These are phyloP conservation scores for Myopa testacea DNA, from an alignment of 2,888 invertebrate genomes.

Conservation along the genomic window DNA sequence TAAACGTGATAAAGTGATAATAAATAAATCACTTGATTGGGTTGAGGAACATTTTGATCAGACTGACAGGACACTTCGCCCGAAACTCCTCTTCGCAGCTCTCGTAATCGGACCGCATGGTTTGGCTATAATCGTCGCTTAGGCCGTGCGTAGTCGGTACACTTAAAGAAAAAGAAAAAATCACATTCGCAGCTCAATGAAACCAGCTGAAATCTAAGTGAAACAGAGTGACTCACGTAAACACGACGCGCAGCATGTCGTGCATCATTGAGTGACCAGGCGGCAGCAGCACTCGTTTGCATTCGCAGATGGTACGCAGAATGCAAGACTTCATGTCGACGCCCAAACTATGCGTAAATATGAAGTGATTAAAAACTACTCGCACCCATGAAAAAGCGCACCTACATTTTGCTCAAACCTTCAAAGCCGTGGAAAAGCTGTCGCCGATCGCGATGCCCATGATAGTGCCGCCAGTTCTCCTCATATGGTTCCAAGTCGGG, in stretches of 20 bases:
- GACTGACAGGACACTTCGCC: constrained; percentile 55
- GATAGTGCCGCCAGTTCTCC: constrained; percentile 54
- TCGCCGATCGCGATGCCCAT: constrained; percentile 61
- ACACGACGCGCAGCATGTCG: constrained; percentile 75
- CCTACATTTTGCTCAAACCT: constrained; percentile 58
- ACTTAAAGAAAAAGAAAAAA: constrained; percentile 47
- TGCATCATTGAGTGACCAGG: constrained; percentile 77
- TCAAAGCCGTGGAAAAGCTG: constrained; percentile 61
- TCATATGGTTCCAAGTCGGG: constrained; percentile 53
- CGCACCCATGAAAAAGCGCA: neutral
- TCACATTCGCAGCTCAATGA: neutral
- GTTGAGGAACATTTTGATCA: constrained; percentile 57
- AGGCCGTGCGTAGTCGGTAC: constrained; percentile 60
- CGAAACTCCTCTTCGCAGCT: constrained; percentile 54
- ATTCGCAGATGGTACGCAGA: constrained; percentile 77
- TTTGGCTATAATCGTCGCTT: constrained; percentile 61
- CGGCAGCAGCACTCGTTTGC: constrained; percentile 72
- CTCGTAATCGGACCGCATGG: constrained; percentile 53
- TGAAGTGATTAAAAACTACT: neutral
- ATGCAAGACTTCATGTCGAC: constrained; percentile 70
- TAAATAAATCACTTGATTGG: constrained; percentile 19
- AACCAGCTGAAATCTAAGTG: neutral
- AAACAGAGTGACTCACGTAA: constrained; percentile 70
- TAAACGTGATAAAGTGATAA: no score
- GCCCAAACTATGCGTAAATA: constrained; percentile 54